These are phyloP conservation scores for Todus mexicanus DNA, from an alignment of 2,797 vertebrate species.

Conservation along the genomic window DNA sequence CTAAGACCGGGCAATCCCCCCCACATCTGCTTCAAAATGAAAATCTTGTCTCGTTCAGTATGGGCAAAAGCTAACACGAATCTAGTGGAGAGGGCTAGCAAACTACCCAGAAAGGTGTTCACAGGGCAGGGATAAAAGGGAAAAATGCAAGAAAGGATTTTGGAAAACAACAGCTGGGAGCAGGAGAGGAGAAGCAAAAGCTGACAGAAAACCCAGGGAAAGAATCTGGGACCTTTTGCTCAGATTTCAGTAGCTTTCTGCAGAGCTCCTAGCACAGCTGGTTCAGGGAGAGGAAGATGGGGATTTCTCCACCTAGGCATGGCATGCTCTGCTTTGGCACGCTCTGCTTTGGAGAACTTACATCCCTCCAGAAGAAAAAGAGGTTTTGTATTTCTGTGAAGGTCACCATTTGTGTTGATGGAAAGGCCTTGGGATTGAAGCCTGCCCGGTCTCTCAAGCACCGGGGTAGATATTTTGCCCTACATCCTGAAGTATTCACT, in stretches of 20 bases:
- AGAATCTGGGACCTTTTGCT: not conserved
- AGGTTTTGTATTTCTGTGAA: not conserved
- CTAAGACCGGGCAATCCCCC: not conserved
- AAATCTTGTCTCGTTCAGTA: not conserved
- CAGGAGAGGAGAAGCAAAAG: not conserved
- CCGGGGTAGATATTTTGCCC: not conserved
- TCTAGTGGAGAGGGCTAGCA: not conserved
- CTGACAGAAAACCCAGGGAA: not conserved
- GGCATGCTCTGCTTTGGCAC: not conserved
- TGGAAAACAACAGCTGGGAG: not conserved
- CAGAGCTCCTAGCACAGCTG: not conserved
- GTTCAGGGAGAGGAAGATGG: not conserved
- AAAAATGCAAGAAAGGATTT: not conserved
- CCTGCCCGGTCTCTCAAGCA: not conserved
- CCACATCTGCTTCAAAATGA: not conserved
- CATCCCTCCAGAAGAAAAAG: not conserved
- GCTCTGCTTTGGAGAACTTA: not conserved
- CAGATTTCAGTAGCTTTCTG: not conserved
- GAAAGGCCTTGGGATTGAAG: not conserved
- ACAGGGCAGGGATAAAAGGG: not conserved
- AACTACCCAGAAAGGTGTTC: not conserved
- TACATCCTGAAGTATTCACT: accelerated
- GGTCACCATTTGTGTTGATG: not conserved
- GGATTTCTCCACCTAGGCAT: not conserved
- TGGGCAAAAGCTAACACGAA: not conserved